Conservation (phyloP, 2,888 invertebrate genomes). For the Zhuqinia jingwanae region DNA sequence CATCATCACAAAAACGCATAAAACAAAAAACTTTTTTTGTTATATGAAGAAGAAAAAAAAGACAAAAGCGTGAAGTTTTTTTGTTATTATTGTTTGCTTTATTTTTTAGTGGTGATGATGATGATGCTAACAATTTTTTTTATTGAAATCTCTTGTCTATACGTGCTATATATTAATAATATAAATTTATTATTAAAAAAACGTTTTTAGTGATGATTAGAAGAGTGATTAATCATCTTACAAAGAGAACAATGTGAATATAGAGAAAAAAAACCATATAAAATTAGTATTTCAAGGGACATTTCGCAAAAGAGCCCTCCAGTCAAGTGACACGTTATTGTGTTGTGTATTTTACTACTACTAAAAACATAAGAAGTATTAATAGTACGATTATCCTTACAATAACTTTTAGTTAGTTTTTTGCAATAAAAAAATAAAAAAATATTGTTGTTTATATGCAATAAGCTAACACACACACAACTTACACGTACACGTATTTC, state of each 20-base stretch:
- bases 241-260: neutral
- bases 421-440: neutral
- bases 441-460: neutral
- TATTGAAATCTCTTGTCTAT: constrained; percentile 37
- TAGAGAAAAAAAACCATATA: neutral
- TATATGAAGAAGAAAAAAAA: no score
- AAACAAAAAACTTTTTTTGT: constrained; percentile 3
- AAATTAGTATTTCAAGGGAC: neutral
- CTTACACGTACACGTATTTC: neutral
- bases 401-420: neutral
- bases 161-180: constrained; percentile 39
- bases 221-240: constrained; percentile 15
- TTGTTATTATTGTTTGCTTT: neutral
- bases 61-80: constrained; percentile 27
- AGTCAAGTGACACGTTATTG: constrained; percentile 35
- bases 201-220: no score
- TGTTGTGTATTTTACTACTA: constrained; percentile 1
- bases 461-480: constrained; percentile 10
- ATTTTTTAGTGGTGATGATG: no score
- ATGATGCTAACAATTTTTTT: constrained; percentile 37
- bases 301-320: constrained; percentile 39
- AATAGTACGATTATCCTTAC: neutral
- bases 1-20: no score
- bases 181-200: neutral
- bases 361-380: neutral